Evolutionary conservation across 1,140 invertebrate genomes (phyloP), one percentile per base, ranked within the genome.

Genomic region (Anastrepha obliqua): DNA sequence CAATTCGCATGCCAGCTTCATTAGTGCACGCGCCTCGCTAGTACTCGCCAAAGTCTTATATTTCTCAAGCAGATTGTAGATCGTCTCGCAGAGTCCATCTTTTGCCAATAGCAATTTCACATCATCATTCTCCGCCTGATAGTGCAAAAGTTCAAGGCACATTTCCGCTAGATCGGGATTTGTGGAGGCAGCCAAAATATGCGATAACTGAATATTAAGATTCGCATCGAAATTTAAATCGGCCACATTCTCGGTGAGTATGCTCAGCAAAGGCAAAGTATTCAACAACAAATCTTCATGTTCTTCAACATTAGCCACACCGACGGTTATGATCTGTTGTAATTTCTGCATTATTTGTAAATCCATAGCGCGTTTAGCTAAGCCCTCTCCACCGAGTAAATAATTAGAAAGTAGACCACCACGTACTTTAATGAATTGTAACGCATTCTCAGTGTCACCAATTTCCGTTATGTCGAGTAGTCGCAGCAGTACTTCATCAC

Each of bases 1-100:
- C 0, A 98, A 94, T 93, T 98, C 97, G 91, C 97, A 98, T 70
- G 97, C 97, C 90, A 97, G 95, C 93, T 98, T 98, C 91, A 97
- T 94, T 2, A 97, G 93, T 7, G 95, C 95, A 88, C 96, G 94
- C 47, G 96, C 96, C 88, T 97, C 97, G 89, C 95, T 95, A 86
- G 95, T 95, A 85, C 94, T 94, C n/a, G 94, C 94, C 70, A 95
- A 90, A 2, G 94, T 92, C 90, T 95, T 94, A 90, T 97, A 95
- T 90, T 96, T 95, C 90, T 97, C 96, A 44, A 98, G 93, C 8
- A 98, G 94, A 88, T 95, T 94, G 90, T 97, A 95, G 8, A 98
- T 94, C 67, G 96, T 93, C 91, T 97, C 96, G 89, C 97, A 96
- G 3, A 97, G 94, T 59, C 95, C 96, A 89, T 96, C 95, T 90